Evolutionary conservation across 2,797 vertebrate species (phyloP), one percentile per base, ranked within the genome.

Genomic region (Chaetodon trifasciatus): DNA sequence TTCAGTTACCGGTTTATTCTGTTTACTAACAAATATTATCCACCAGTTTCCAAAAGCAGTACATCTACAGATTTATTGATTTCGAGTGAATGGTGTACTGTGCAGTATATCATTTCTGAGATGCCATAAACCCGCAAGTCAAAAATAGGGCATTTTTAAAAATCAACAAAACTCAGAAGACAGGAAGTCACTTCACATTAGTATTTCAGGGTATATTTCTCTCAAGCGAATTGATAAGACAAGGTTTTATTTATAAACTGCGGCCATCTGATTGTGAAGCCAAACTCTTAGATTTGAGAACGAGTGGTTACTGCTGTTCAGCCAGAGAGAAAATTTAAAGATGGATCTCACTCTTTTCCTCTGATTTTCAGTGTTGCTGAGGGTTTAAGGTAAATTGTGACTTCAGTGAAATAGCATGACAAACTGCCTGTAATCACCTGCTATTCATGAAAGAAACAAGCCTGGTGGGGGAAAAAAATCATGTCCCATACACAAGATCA

Each of bases 391-490:
- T 50, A 42, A 61, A 44, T 49, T 68, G 32, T 69, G 49, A 56
- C 23, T 56, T 73, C 11, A 47, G 24, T 46, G 56, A 62, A 68
- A 79, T 24, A 49, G 32, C 62, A 47, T n/a, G 39, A 7, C 46
- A 47, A 68, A 56, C 23, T 44, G 61, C 13, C 49, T 57, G 62
- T 57, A 72, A 72, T 67, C 46, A 68, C 55, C 39, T 55, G 47
- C 56, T 55, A 55, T 68, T 68, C 63, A 62, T 5, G 49, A 1
- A 47, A 39, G 15, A 37, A 72, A 55, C 17, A 39, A 17, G 10
- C 17, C 24, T 15, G 28, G 16, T 64, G 40, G 39, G 28, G 24
- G 44, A 28, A 58, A 62, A 37, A 39, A 55, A 23, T 11, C 17
- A 61, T 42, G 60, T 40, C 52, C 46, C 35, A 55, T 4, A 19